Evolutionary conservation across 2,113 vertebrate genomes (phyloP).

Genomic region (Sus scrofa): DNA sequence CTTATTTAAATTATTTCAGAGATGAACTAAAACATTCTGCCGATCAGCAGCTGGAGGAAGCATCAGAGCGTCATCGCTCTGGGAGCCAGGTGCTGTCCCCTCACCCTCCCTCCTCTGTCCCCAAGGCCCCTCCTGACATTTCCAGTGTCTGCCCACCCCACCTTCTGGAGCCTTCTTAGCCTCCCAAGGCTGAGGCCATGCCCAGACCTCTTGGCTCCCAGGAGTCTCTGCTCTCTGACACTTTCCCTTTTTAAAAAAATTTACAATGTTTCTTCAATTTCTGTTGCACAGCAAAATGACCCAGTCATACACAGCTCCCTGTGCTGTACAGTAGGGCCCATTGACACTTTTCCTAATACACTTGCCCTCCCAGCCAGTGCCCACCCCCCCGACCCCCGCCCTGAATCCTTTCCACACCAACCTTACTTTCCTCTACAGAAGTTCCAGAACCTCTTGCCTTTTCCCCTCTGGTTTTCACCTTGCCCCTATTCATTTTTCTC

Average conservation of each 20-base stretch:
- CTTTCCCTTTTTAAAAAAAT: background rate
- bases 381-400: fast-evolving
- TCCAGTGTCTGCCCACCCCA: background rate
- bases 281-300: no score
- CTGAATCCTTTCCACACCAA: background rate
- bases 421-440: background rate
- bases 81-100: fast-evolving
- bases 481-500: slow-evolving; percentile 5
- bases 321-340: no score
- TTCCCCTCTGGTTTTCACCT: background rate
- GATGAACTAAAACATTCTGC: background rate
- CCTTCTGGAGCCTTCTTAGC: background rate
- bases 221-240: background rate
- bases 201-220: fast-evolving
- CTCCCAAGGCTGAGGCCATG: fast-evolving
- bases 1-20: slow-evolving; percentile 1
- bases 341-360: no score
- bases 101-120: background rate
- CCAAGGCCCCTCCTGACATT: background rate
- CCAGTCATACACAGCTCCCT: no score
- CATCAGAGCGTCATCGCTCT: background rate
- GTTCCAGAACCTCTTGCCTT: background rate
- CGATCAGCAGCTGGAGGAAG: background rate
- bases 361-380: fast-evolving
- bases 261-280: no score